Evolutionary conservation across 2,888 invertebrate genomes (phyloP), one percentile per base, ranked within the genome.

Genomic region (Acrocyrtus sp.): DNA sequence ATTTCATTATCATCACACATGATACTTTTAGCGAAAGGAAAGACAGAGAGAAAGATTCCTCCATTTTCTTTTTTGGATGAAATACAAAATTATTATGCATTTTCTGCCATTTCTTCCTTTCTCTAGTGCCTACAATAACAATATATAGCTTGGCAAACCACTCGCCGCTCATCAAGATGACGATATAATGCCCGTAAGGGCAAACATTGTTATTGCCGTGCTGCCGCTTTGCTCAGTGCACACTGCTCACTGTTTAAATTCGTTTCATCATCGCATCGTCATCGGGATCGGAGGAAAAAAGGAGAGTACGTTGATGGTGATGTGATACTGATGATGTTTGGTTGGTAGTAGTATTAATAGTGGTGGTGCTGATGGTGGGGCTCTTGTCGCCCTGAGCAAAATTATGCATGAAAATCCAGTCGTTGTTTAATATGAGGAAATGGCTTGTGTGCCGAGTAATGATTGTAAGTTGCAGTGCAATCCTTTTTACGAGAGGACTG

Each of bases 311-410:
- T 17, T 45, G 45, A 45, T 45, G 45, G 19, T 45, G 45, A 45
- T 45, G 45, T 45, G 45, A 45, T 45, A 19, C 45, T 34, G 34
- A 34, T 34, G 34, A 34, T 34, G 34, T 34, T 34, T 34, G 34
- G 34, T 34, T 34, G 34, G 34, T 34, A 12, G 34, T n/a, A n/a
- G n/a, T n/a, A n/a, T n/a, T n/a, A n/a, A n/a, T n/a, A n/a, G n/a
- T n/a, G n/a, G n/a, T n/a, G n/a, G n/a, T n/a, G n/a, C n/a, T 29
- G 41, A 61, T 63, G 63, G 51, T 63, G 53, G 19, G 51, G 34
- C 34, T 34, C 27, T 43, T 63, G 63, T 63, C 63, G 63, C 63
- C 63, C 41, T 8, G 26, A 61, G 61, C 43, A 26, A 21, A 39
- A n/a, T 62, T 51, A 39, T 34, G 34, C 34, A 34, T 34, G 34